Base-by-base conservation (phyloP, 2,888 invertebrate species). In the Taenaris catops region DNA sequence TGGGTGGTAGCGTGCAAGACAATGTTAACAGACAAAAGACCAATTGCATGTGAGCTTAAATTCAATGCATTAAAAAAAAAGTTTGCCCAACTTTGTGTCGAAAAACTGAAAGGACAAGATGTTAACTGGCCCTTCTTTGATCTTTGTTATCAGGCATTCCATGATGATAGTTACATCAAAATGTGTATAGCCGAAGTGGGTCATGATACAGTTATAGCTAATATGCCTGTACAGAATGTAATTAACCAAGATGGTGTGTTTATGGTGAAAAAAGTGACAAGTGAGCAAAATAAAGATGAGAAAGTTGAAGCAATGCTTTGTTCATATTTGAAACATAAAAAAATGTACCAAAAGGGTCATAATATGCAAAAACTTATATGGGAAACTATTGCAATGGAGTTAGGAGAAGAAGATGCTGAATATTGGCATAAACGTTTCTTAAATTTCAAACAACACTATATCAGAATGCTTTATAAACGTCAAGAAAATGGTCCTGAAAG, bases 1-100 rank as follows among this genome's bases (percentile, higher is more conserved):
- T 86, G 84, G 86, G 58, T 67, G 0, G 69, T 83, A 1, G 81
- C 79, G 0, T 83, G 83, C 34, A 80, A 73, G 38, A 80, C 81
- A 2, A 79, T 81, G 70, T 51, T 86, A 0, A 37, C 60, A 0
- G 68, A 62, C 0, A 84, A 74, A 53, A 61, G 55, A 12, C 62
- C 69, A 0, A 44, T 53, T 1, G 36, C 55, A 0, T 86, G 84
- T 41, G 80, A 81, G 38, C 46, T 52, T 1, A 67, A 76, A 44
- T 51, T 84, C 0, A 42, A 54, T 0, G 57, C 53, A 7, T 41
- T 84, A 3, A 74, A 68, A 38, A 46, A 49, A 7, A 71, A 70
- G 24, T 86, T 76, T 41, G 37, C 49, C 1, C 54, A 70, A 44
- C 43, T 69, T 4, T 48, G 59, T 7, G 16, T 51, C 1, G 63